Evolutionary conservation across 2,888 invertebrate species (phyloP), one percentile per base, ranked within the genome.

Genomic region (Polydrusus tereticollis): DNA sequence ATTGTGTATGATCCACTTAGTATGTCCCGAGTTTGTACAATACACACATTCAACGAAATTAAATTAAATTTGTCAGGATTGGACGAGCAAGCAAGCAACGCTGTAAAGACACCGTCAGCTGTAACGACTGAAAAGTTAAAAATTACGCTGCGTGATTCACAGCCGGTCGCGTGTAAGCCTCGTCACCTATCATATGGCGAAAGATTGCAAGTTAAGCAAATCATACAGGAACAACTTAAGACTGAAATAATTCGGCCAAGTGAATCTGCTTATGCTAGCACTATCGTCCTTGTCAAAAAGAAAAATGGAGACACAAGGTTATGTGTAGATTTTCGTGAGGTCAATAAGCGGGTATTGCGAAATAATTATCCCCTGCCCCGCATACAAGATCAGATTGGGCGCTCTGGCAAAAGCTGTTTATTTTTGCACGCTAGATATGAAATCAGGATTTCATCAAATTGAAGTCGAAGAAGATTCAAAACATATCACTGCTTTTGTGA

Each of bases 231-330:
- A 20, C 45, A 63, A 26, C 8, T 67, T 20, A 20, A 26, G 6
- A 47, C 36, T 18, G 55, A 21, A 26, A 65, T 65, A n/a, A 65
- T 65, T 16, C 55, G 55, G 38, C 23, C 36, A 67, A 67, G 67
- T 59, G 41, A 38, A 59, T 67, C 67, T 59, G 58, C 33, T 38
- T 67, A 59, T 26, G 67, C 58, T 6, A 67, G 67, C 18, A 58
- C 59, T 2, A 67, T 67, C 58, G 67, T 67, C 5, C 21, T 67
- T 10, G 67, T 67, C 12, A 67, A 67, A 23, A 59, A 67, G 23
- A 43, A 45, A 14, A 67, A 59, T 21, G 67, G 58, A 6, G 59
- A 67, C 23, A 12, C 36, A 6, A 60, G 67, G 4, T 45, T 67
- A 6, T 58, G 67, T 26, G 59, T 67, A 18, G 68, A 68, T 33